Evolutionary conservation across 2,888 invertebrate species (phyloP), one percentile per base, ranked within the genome.

Genomic region (Conistra vaccinii): DNA sequence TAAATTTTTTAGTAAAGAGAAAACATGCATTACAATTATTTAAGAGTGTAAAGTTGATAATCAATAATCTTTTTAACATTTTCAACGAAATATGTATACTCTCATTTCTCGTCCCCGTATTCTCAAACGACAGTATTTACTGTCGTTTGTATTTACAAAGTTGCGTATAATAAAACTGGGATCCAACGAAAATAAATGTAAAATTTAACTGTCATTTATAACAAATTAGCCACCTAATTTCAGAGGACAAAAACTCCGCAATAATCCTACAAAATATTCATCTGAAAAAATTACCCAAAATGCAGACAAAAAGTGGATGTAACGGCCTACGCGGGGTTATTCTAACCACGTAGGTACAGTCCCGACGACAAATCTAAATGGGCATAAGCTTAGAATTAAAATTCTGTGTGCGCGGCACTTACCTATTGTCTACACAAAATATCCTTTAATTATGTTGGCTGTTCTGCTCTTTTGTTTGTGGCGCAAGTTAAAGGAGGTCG

Each of bases 351-450:
- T 92, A 87, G 81, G 89, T 89, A 89, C 88, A 89, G 88, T 87
- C 88, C 90, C 87, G 88, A 85, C 92, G 91, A 92, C 92, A 94
- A 95, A 94, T 94, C 93, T 92, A 93, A 94, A 93, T 89, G 92
- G 90, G 85, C 90, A 90, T 92, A 92, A 91, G 91, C 89, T 93
- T 91, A 89, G 92, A 93, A 95, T 95, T 95, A 94, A 95, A 94
- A 95, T 95, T 95, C 95, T 87, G 92, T 90, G 91, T 92, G 92
- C 94, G 91, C 89, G 87, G 88, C 92, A 90, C 93, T 93, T 93
- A 93, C 93, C 93, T 93, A 94, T 95, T 95, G 94, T 95, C 94
- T 94, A 92, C 93, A 93, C 93, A 94, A 94, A 95, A 94, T 93
- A 93, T 93, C 92, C 93, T 93, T 91, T 95, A 94, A 95, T 95